Evolutionary conservation across 2,888 invertebrate genomes (phyloP), one percentile per base, ranked within the genome.

Genomic region (Polymixis lichenea): DNA sequence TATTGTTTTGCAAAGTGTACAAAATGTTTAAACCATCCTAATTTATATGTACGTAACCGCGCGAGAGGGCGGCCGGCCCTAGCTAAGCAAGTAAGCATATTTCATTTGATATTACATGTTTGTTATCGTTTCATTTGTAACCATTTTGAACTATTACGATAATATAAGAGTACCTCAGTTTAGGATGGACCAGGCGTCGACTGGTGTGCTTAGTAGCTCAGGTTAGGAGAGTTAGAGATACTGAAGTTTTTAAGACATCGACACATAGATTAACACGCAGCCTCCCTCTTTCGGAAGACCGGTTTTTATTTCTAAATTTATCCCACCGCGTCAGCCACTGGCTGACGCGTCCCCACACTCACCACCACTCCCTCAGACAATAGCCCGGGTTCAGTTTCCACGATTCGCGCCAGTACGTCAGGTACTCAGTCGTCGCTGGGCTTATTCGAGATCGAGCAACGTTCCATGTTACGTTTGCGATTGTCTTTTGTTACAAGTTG

Each of bases 111-210:
- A 95, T 94, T 95, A 96, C 94, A 96, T 93, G 92, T 95, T 95
- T 96, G 96, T 96, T 96, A 96, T 93, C 93, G 96, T 96, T 96
- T 96, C 82, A 94, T 96, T 96, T 96, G 94, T 96, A 96, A 95
- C 95, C 95, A 95, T 95, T 88, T 95, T 95, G 89, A 96, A 95
- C 94, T 96, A 96, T 95, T 96, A 95, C 94, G 91, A 94, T 95
- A 95, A 90, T 93, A 95, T 95, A 95, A 93, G 95, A 93, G 92
- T 95, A 96, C 95, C 96, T 96, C 96, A 95, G 95, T 95, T 96
- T 95, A 96, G 95, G 96, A 95, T 95, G 95, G 96, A 96, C 96
- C 96, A 96, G 95, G 95, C 96, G 96, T 95, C 96, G 96, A 96
- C 96, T 96, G 96, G 95, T 95, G 93, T 95, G 94, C 93, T 93